Percentiles rank a stretch among this genome's conserved stretches.
Conservation (phyloP, 2,113 vertebrate genomes). For the Monarcha castaneiventris region DNA sequence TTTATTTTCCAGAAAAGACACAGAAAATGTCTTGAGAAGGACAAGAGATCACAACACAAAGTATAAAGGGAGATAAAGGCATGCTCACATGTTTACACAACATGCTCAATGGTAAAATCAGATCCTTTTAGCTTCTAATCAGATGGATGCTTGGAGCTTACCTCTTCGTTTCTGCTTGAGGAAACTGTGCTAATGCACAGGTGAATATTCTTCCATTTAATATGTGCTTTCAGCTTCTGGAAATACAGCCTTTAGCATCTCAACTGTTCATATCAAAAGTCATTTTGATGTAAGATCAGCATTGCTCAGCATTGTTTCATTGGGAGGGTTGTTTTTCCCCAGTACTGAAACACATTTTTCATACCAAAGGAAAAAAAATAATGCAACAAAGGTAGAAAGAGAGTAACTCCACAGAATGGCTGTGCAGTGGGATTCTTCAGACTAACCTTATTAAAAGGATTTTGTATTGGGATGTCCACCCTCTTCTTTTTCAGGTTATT, state of each 20-base stretch:
- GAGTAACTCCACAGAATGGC: not conserved
- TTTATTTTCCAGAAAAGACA: constrained; percentile 23
- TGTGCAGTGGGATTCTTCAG: not conserved
- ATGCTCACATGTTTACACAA: not conserved
- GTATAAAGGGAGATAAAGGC: not conserved
- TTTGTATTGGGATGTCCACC: not conserved
- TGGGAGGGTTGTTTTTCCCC: not conserved
- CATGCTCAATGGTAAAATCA: constrained; percentile 13
- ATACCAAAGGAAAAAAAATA: constrained; percentile 11
- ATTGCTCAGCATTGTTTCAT: not conserved
- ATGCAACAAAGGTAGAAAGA: not conserved
- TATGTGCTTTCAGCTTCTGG: constrained; percentile 10
- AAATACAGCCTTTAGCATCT: constrained; percentile 27
- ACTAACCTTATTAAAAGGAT: not conserved
- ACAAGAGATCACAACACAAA: not conserved
- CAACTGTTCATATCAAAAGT: constrained; percentile 1
- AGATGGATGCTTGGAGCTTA: not conserved
- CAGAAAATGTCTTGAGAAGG: constrained; percentile 17
- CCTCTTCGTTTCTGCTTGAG: not conserved
- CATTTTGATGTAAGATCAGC: constrained; percentile 17
- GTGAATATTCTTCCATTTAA: not conserved
- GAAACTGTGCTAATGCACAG: not conserved
- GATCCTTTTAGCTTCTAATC: constrained; percentile 13
- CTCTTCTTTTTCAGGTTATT: not conserved
- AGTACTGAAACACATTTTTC: not conserved